phyloP scores from a whole-genome alignment of 2,888 invertebrate species.

The Volucella zonaria region DNA sequence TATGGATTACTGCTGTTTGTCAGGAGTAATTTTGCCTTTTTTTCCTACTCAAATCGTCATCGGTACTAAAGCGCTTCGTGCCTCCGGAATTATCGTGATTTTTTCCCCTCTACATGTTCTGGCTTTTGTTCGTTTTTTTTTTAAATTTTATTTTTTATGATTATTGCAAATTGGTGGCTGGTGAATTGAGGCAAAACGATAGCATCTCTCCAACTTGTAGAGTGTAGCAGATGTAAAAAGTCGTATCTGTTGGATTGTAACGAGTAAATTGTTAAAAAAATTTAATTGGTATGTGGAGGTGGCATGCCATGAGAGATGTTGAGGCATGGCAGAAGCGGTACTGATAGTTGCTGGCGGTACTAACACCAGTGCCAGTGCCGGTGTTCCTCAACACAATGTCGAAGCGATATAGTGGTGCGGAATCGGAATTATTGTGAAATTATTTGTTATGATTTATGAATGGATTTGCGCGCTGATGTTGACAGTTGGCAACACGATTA shows the following conservation, averaged over 20 bases:
- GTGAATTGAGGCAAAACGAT: constrained; percentile 64
- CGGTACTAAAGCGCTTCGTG: constrained; percentile 54
- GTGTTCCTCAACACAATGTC: neutral
- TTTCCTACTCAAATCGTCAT: neutral
- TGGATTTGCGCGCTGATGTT: constrained; percentile 45
- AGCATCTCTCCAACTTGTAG: constrained; percentile 45
- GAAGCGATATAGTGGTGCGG: constrained; percentile 39
- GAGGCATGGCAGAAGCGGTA: neutral
- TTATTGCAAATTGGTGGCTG: constrained; percentile 71
- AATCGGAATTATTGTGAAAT: constrained; percentile 54
- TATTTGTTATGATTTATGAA: constrained; percentile 63
- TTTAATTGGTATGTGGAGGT: constrained; percentile 69
- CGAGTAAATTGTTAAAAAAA: constrained; percentile 38
- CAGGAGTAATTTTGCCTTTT: constrained; percentile 15
- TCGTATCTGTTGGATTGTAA: constrained; percentile 19
- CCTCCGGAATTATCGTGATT: constrained; percentile 62
- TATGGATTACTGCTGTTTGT: constrained; percentile 23
- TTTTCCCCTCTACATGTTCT: constrained; percentile 28
- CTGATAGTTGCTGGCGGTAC: neutral
- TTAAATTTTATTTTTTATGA: constrained; percentile 58
- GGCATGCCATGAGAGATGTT: constrained; percentile 22
- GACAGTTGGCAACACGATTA: constrained; percentile 58
- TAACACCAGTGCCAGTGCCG: constrained; percentile 13
- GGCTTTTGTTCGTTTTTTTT: neutral
- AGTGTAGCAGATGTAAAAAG: constrained; percentile 12